Percentiles rank a stretch among this genome's conserved stretches.
These are phyloP conservation scores for Xiphophorus couchianus DNA, from an alignment of 2,113 vertebrate species.

Conservation along the genomic window DNA sequence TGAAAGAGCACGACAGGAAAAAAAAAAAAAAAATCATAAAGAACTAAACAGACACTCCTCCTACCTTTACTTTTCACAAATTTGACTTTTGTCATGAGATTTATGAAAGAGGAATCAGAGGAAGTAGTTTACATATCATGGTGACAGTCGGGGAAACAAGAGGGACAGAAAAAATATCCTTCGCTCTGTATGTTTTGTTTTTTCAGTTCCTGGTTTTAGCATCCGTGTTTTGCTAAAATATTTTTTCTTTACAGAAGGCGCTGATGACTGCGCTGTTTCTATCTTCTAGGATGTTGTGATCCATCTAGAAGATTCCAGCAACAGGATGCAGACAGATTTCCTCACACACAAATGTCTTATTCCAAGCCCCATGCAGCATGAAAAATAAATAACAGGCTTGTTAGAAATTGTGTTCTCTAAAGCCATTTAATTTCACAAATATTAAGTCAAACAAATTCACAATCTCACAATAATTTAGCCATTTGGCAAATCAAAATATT, in stretches of 20 bases:
- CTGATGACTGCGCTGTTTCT: constrained; percentile 25
- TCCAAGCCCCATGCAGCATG: too few species aligned
- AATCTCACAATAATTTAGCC: too few species aligned
- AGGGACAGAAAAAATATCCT: background rate
- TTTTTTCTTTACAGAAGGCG: constrained; percentile 3
- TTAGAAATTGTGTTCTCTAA: too few species aligned
- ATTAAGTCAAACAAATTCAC: too few species aligned
- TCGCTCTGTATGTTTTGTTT: too few species aligned
- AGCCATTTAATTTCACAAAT: too few species aligned
- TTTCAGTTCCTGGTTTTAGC: too few species aligned
- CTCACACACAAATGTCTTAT: too few species aligned
- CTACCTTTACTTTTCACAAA: constrained; percentile 1
- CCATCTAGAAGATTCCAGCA: constrained; percentile 20
- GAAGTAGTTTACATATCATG: background rate
- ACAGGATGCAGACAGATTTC: background rate
- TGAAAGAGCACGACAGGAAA: constrained; percentile 35
- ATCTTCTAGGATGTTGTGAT: constrained; percentile 19
- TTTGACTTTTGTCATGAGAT: constrained; percentile 33
- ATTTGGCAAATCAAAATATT: too few species aligned
- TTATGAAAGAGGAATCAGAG: constrained; percentile 18
- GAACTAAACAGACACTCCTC: constrained; percentile 34
- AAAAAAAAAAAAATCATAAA: constrained; percentile 42
- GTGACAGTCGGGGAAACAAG: background rate
- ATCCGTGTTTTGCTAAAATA: too few species aligned
- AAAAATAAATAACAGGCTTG: too few species aligned